phyloP scores from a whole-genome alignment of 2,113 vertebrate genomes.

The Ciconia boyciana region DNA sequence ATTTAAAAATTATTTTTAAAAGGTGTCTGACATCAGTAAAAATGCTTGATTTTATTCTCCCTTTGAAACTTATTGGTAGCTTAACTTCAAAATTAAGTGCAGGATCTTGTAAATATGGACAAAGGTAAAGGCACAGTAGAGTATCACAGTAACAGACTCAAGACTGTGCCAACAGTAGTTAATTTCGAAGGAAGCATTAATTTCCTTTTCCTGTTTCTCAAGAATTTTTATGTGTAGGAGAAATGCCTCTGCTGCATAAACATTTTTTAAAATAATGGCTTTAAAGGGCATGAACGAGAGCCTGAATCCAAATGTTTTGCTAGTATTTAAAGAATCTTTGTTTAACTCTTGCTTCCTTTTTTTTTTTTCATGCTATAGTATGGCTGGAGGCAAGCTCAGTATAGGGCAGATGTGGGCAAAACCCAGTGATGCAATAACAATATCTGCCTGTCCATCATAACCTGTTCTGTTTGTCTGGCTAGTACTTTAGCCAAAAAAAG shows the following conservation, averaged over 20 bases:
- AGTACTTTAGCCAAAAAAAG: background rate
- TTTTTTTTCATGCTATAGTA: background rate
- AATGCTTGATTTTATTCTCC: background rate
- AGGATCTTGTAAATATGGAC: background rate
- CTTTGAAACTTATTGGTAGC: background rate
- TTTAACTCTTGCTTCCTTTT: background rate
- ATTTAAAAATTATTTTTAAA: background rate
- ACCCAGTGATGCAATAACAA: background rate
- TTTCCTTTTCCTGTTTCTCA: constrained; percentile 69
- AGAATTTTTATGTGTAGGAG: constrained; percentile 13
- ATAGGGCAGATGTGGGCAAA: background rate
- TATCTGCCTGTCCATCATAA: background rate
- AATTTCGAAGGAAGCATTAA: constrained; percentile 21
- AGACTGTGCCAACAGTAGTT: background rate
- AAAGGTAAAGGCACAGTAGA: background rate
- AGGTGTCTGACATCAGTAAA: background rate
- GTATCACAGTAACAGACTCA: background rate
- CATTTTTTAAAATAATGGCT: background rate
- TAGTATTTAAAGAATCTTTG: background rate
- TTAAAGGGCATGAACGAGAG: background rate
- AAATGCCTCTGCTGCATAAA: constrained; percentile 28
- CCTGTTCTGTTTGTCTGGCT: background rate
- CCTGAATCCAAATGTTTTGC: background rate
- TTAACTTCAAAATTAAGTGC: background rate
- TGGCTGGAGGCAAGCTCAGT: background rate